Percentiles rank a stretch among this genome's conserved stretches.
phyloP scores from a whole-genome alignment of 2,888 invertebrate species.

The Melikaiella ostensackeni region DNA sequence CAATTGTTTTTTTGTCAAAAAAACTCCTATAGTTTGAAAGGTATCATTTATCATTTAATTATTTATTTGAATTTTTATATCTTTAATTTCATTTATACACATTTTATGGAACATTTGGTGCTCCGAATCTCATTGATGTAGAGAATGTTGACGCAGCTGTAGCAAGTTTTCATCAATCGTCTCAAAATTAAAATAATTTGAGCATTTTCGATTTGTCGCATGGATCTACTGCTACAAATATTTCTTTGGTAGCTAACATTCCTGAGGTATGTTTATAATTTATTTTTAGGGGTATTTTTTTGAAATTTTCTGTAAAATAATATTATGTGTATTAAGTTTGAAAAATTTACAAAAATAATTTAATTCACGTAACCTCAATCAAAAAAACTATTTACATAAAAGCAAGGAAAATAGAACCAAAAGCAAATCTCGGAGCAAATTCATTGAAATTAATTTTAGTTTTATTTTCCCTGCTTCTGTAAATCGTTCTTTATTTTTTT shows the following conservation, averaged over 20 bases:
- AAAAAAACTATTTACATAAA: background rate
- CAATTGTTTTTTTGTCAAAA: too few species aligned
- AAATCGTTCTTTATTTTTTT: background rate
- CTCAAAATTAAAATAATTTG: too few species aligned
- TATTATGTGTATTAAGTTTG: background rate
- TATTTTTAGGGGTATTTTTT: background rate
- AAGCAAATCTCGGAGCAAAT: background rate
- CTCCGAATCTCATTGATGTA: too few species aligned
- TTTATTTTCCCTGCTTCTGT: background rate
- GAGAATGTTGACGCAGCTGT: too few species aligned
- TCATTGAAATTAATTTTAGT: background rate
- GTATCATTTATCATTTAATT: too few species aligned
- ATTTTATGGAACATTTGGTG: too few species aligned
- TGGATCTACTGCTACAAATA: too few species aligned
- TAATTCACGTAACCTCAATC: background rate
- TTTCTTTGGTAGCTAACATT: background rate
- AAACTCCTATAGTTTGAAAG: too few species aligned
- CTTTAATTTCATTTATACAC: background rate
- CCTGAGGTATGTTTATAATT: background rate
- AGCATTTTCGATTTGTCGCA: background rate
- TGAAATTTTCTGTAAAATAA: background rate
- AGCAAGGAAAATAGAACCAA: background rate
- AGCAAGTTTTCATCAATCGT: background rate
- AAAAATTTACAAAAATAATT: background rate
- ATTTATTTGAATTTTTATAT: background rate